phyloP scores from a whole-genome alignment of 1,140 invertebrate genomes.

The Zaprionus taronus region DNA sequence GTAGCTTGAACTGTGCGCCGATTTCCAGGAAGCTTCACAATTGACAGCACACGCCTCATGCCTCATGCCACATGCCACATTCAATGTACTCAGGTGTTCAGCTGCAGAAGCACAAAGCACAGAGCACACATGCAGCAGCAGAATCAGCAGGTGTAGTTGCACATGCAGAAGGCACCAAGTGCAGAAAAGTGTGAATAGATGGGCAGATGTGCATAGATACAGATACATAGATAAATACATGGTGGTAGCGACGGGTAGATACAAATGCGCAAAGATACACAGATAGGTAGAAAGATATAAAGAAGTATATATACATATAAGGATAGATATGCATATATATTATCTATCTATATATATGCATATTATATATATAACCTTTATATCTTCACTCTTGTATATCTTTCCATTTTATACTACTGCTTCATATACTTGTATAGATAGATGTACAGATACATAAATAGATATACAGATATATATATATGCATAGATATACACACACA shows the following conservation, averaged over 20 bases:
- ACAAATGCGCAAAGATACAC: neutral
- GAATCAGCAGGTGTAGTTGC: slow-evolving; percentile 3
- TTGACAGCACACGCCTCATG: slow-evolving; percentile 39
- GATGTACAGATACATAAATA: neutral
- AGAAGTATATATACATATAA: neutral
- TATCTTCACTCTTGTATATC: too few relatives aligned
- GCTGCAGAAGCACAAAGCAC: neutral
- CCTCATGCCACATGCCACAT: slow-evolving; percentile 11
- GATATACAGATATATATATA: neutral
- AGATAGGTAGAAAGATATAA: neutral
- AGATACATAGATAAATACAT: neutral
- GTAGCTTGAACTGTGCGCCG: slow-evolving; percentile 27
- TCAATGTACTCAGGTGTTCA: slow-evolving; percentile 7
- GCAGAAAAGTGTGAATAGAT: neutral
- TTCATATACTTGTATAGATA: too few relatives aligned
- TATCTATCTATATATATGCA: too few relatives aligned
- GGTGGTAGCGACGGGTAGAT: neutral
- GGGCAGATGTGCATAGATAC: neutral
- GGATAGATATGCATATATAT: neutral
- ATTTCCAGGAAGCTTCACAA: slow-evolving; percentile 44
- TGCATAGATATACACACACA: too few relatives aligned
- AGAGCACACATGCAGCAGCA: neutral
- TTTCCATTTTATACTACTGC: too few relatives aligned
- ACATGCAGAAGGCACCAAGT: neutral
- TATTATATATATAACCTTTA: too few relatives aligned